Conservation (phyloP, 1,140 invertebrate species). For the Drosophila ironensis region DNA sequence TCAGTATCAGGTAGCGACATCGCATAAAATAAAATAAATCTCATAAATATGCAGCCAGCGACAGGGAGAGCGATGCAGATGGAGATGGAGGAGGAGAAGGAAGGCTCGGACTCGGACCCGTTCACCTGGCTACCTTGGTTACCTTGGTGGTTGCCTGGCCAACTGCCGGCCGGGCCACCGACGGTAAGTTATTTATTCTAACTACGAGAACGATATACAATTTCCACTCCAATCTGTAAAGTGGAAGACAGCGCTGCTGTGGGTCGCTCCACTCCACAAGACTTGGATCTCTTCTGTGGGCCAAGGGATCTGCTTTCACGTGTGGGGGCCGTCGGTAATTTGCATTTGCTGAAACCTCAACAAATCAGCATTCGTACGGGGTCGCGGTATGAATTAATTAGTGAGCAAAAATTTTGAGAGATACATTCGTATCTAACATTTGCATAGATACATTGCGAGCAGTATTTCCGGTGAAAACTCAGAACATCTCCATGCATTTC, state of each 20-base stretch:
- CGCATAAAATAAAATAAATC: conserved; percentile 78
- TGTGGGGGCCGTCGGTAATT: conserved; percentile 45
- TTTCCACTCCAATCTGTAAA: conserved; percentile 48
- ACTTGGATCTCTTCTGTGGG: neutral
- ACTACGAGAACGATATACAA: conserved; percentile 61
- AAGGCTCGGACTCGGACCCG: conserved; percentile 3
- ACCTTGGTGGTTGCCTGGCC: conserved; percentile 31
- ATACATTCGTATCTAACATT: conserved; percentile 8
- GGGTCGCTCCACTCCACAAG: conserved; percentile 38
- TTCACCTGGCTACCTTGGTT: conserved; percentile 14
- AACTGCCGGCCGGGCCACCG: conserved; percentile 3
- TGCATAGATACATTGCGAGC: no score
- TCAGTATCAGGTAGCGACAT: conserved; percentile 65
- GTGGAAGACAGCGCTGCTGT: conserved; percentile 58
- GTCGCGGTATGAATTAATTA: conserved; percentile 65
- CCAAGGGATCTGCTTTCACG: neutral
- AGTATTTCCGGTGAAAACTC: no score
- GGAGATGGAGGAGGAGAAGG: no score
- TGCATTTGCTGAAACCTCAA: conserved; percentile 55
- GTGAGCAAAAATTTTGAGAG: neutral
- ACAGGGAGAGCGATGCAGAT: neutral
- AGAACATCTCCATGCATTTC: no score
- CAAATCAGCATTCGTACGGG: conserved; percentile 47
- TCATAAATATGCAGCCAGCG: conserved; percentile 68
- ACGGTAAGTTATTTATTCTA: conserved; percentile 70